Evolutionary conservation across 2,797 vertebrate genomes (phyloP), one percentile per base, ranked within the genome.

Genomic region (Pogoniulus pusillus): DNA sequence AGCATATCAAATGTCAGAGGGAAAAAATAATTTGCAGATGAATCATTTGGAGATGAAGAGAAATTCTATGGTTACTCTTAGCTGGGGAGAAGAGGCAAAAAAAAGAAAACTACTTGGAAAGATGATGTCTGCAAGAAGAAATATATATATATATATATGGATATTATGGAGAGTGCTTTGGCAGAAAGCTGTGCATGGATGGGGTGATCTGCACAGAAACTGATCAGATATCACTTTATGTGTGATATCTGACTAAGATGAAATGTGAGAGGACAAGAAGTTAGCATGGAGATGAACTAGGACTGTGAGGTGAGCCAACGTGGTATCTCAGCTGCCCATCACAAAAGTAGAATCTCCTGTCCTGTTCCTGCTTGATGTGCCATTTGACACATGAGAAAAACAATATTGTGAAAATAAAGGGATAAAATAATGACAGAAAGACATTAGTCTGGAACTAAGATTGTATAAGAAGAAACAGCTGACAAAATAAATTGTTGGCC

Each of bases 401-500:
- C 7, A 45, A 35, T 49, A 71, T 10, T 16, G 16, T 82, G 75
- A 93, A 95, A 90, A 65, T 68, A 77, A 84, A 58, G 81, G 37
- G 76, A 72, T 72, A 78, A 81, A 94, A 74, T 74, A 64, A 79
- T 55, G 24, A 34, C 62, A 95, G 47, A 87, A 69, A 34, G 59
- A 84, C 0, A 2, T 9, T 65, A 81, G 76, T n/a, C 41, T 90
- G 39, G 24, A 85, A 78, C 32, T 39, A 65, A 58, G 64, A 29
- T 19, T 75, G 24, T 70, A 57, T 59, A 49, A 86, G 87, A 65
- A 95, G 64, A 83, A 73, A 35, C 71, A 91, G 82, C 88, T 91
- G 94, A 90, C 87, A 87, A 93, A 96, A 94, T 87, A 94, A 27
- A 72, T 79, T 94, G 79, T 87, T 90, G 89, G 71, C 66, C 71